A percentile compares a stretch with the other conserved stretches of the same genome.
These are phyloP conservation scores for Penaeus chinensis DNA, from an alignment of 1,140 invertebrate genomes.

Conservation along the genomic window DNA sequence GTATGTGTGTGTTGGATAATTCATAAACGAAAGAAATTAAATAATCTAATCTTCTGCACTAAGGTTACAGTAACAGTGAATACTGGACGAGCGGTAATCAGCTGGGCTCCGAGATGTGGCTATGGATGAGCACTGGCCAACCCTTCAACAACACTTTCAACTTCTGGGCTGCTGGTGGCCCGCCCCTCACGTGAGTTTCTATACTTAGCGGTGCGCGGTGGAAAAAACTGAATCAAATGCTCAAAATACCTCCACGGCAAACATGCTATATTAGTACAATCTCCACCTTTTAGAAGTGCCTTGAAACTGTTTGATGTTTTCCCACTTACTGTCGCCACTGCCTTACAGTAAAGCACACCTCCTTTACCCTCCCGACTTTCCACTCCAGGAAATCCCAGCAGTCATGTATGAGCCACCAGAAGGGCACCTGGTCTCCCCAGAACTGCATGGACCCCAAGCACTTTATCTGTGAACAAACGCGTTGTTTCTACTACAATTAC, in stretches of 20 bases:
- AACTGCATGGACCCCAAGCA: slow-evolving; percentile 86
- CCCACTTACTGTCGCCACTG: neutral
- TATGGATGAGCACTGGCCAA: slow-evolving; percentile 89
- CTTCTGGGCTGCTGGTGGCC: slow-evolving; percentile 69
- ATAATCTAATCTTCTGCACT: neutral
- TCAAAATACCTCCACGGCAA: too few relatives aligned
- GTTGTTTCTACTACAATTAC: slow-evolving; percentile 91
- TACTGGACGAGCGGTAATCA: slow-evolving; percentile 92
- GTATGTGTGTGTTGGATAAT: neutral
- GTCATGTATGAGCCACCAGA: slow-evolving; percentile 51
- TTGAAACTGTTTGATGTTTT: too few relatives aligned
- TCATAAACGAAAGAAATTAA: neutral
- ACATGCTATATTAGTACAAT: too few relatives aligned
- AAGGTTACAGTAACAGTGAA: slow-evolving; percentile 82
- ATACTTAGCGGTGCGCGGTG: neutral
- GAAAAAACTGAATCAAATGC: too few relatives aligned
- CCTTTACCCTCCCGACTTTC: too few relatives aligned
- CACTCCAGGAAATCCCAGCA: slow-evolving; percentile 39
- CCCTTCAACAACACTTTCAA: slow-evolving; percentile 89
- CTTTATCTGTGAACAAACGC: slow-evolving; percentile 88
- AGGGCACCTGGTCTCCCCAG: slow-evolving; percentile 82
- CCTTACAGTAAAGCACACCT: neutral
- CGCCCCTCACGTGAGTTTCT: slow-evolving; percentile 48
- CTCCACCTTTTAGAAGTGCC: too few relatives aligned
- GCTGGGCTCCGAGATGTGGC: slow-evolving; percentile 85